Evolutionary conservation across 2,888 invertebrate genomes (phyloP), one percentile per base, ranked within the genome.

Genomic region (Drosophila nr. medialis): DNA sequence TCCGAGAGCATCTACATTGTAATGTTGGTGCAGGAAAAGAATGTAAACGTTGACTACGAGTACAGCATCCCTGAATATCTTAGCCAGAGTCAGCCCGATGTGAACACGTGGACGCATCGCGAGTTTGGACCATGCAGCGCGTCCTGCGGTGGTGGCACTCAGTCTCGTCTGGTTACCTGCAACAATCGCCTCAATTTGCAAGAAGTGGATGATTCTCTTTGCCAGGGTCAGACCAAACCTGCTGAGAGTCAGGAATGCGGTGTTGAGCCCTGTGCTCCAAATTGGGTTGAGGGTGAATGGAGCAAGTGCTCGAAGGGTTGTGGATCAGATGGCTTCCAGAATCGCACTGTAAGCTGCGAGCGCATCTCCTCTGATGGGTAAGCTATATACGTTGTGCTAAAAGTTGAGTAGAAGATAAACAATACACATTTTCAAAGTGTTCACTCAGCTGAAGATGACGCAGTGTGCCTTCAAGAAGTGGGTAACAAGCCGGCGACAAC

Each of bases 91-190:
- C 95, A 96, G 82, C 94, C 95, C 1, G 96, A 96, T 88, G 95
- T 95, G 49, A 99, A 98, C 93, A 95, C 95, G 53, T 99, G 99
- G 99, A 95, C 95, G 45, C 95, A 92, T 55, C 91, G 91, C 36
- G 91, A 91, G 56, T 99, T 96, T 93, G 95, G 95, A 0, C 94
- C 95, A 0, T 99, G 99, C 93, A 96, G 95, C 81, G 95, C 95
- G n/a, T 94, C 96, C 11, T 99, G 99, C 91, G 99, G 98, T 21
- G 97, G 97, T 94, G 99, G 99, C 95, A 94, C 89, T 70, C 97
- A 97, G 93, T 95, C 94, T 1, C 94, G 98, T 65, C 95, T 95
- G 77, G 97, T 98, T 0, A 95, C 95, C 29, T 99, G 98, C 91
- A 96, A 96, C 15, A 96, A 96, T 61, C 94, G 96, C 29, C 94